A percentile compares a stretch with the other conserved stretches of the same genome.
Evolutionary conservation across 2,888 invertebrate genomes (phyloP).

Genomic region (Cyaniris semiargus): DNA sequence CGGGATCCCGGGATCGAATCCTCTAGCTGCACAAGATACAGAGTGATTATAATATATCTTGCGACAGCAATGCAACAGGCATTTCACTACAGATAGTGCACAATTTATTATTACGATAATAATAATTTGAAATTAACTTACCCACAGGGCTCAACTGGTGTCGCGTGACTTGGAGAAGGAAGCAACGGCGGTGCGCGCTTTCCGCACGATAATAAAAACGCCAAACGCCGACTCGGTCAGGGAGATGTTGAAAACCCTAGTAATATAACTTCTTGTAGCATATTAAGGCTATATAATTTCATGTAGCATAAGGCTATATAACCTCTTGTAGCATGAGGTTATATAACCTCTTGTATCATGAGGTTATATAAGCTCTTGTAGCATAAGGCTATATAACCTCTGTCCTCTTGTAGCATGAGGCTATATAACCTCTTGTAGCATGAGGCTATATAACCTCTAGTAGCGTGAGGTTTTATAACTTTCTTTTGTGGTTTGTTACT

Average conservation of each 20-base stretch:
- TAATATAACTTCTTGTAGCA: conserved; percentile 48
- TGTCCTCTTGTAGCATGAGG: too few relatives aligned
- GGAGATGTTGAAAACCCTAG: conserved; percentile 55
- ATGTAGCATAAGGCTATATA: too few relatives aligned
- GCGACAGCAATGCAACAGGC: too few relatives aligned
- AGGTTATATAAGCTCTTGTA: too few relatives aligned
- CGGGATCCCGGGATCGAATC: too few relatives aligned
- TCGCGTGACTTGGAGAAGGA: conserved; percentile 80
- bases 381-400: background rate
- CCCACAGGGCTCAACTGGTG: conserved; percentile 80
- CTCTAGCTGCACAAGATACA: too few relatives aligned
- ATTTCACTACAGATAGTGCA: too few relatives aligned
- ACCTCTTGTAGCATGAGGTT: too few relatives aligned
- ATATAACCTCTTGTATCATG: too few relatives aligned
- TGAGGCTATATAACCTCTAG: too few relatives aligned
- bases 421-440: too few relatives aligned
- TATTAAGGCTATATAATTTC: background rate
- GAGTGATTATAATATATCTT: too few relatives aligned
- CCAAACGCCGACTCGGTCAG: conserved; percentile 50
- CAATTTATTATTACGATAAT: background rate
- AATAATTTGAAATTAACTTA: background rate
- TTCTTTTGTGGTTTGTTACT: background rate
- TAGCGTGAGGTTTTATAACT: background rate
- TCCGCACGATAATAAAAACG: conserved; percentile 56
- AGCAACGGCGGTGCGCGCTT: conserved; percentile 59